Evolutionary conservation across 2,113 vertebrate genomes (phyloP), one percentile per base, ranked within the genome.

Genomic region (Myotis yumanensis): DNA sequence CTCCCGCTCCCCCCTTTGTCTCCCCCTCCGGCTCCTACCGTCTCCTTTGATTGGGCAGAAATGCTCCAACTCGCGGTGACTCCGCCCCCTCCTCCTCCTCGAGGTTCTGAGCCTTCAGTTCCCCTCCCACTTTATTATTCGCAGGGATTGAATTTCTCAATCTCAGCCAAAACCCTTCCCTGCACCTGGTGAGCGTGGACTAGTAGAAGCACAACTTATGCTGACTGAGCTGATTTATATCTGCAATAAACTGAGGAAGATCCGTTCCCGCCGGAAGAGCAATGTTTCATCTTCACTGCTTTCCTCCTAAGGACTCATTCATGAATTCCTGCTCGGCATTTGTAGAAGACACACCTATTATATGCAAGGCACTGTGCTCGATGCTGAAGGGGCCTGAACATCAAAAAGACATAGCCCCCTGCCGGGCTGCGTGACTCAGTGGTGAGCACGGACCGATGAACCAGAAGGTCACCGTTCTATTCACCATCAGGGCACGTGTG

Each of bases 11-110:
- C 95, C 91, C 66, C 62, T 69, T 62, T 93, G 59, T 30, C 92
- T 86, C n/a, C 88, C 88, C 71, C 66, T 32, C 9, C 43, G 0
- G n/a, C 52, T 37, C 32, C 72, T 20, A 11, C 17, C 5, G 32
- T 2, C 84, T 54, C 40, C 80, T 77, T 18, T 95, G 97, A 98
- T 98, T 98, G 98, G 98, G 91, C 95, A 77, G 25, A 77, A 72
- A 68, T 0, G 76, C 91, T 77, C 79, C 25, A 96, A 94, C 91
- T 90, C 96, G 89, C 76, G 73, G 77, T 23, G 87, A 92, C 96
- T 97, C 97, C 97, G 83, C 98, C 98, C 85, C 89, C 73, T 93
- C 83, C 98, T 86, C 89, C 73, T 93, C 83, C 92, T 85, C 40
- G 22, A 9, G 3, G 43, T 25, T 17, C 57, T 23, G 62, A 20